These are phyloP conservation scores for Lerema accius DNA, from an alignment of 1,140 invertebrate species.

Conservation along the genomic window DNA sequence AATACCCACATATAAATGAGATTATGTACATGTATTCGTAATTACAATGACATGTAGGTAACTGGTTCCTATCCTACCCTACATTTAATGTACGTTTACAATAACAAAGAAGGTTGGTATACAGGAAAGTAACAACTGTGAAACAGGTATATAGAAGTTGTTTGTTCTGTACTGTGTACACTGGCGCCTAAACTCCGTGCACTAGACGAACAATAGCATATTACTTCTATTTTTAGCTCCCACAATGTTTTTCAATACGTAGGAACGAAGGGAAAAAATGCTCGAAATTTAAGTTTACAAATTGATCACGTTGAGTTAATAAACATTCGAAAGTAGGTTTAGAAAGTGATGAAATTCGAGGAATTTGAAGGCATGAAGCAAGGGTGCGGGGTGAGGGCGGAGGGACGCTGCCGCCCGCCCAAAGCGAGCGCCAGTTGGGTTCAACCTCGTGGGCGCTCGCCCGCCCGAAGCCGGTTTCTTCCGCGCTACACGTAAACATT, in stretches of 20 bases:
- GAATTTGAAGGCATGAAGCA: constrained; percentile 69
- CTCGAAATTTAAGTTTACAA: constrained; percentile 16
- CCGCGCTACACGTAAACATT: constrained; percentile 42
- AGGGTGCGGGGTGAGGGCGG: constrained; percentile 51
- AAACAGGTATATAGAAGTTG: no score
- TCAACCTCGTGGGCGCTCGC: constrained; percentile 47
- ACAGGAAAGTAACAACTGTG: background rate
- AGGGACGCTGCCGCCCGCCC: constrained; percentile 65
- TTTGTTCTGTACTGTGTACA: background rate
- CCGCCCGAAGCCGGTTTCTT: constrained; percentile 30
- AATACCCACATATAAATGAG: no score
- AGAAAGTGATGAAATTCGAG: constrained; percentile 57
- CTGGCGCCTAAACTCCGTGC: background rate
- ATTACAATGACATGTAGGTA: no score
- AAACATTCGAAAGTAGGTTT: constrained; percentile 58
- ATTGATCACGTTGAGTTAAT: constrained; percentile 42
- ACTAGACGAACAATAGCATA: background rate
- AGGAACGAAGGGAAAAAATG: constrained; percentile 9
- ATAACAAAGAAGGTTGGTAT: background rate
- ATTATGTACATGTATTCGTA: no score
- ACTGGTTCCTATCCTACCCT: no score
- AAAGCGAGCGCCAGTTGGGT: constrained; percentile 58
- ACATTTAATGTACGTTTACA: no score
- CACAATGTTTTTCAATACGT: constrained; percentile 1
- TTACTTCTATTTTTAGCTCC: background rate